Conservation (phyloP, 2,888 invertebrate species). For the Drosophila mimetica region DNA sequence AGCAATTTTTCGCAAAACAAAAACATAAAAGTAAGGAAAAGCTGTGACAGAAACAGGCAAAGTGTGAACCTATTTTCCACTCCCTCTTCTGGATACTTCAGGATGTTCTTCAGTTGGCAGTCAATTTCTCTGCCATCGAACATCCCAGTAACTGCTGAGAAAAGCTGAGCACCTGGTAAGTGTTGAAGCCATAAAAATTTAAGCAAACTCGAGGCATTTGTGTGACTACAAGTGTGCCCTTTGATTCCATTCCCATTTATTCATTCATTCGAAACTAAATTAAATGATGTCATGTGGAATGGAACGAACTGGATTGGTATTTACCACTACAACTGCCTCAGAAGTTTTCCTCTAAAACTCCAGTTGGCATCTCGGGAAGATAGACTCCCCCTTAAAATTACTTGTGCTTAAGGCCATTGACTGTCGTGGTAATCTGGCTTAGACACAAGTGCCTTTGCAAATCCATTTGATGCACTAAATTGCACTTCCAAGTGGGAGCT, state of each 20-base stretch:
- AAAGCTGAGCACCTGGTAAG: slow-evolving; percentile 33
- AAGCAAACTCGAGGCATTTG: slow-evolving; percentile 21
- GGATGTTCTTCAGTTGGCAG: slow-evolving; percentile 1
- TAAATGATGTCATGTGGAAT: slow-evolving; percentile 26
- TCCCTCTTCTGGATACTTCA: not conserved
- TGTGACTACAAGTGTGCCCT: slow-evolving; percentile 13
- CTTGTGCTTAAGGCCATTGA: slow-evolving; percentile 7
- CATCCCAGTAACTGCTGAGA: slow-evolving; percentile 2
- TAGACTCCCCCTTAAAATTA: slow-evolving; percentile 21
- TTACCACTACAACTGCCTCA: slow-evolving; percentile 3
- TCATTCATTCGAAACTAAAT: slow-evolving; percentile 9
- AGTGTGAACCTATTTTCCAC: slow-evolving; percentile 3
- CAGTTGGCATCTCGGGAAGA: not conserved
- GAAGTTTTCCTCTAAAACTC: slow-evolving; percentile 5
- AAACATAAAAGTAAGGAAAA: not conserved
- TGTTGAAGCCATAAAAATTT: slow-evolving; percentile 39
- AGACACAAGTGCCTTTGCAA: slow-evolving; percentile 4
- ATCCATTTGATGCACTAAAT: slow-evolving; percentile 26
- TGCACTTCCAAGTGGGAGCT: slow-evolving; percentile 6
- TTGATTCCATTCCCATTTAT: slow-evolving; percentile 12
- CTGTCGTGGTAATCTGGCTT: slow-evolving; percentile 12
- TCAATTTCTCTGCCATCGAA: not conserved
- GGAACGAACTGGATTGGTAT: slow-evolving; percentile 19
- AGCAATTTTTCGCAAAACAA: too few relatives aligned
- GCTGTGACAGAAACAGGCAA: slow-evolving; percentile 4